A percentile compares a stretch with the other conserved stretches of the same genome.
Conservation (phyloP, 2,797 vertebrate genomes). For the Muscicapa comitata region DNA sequence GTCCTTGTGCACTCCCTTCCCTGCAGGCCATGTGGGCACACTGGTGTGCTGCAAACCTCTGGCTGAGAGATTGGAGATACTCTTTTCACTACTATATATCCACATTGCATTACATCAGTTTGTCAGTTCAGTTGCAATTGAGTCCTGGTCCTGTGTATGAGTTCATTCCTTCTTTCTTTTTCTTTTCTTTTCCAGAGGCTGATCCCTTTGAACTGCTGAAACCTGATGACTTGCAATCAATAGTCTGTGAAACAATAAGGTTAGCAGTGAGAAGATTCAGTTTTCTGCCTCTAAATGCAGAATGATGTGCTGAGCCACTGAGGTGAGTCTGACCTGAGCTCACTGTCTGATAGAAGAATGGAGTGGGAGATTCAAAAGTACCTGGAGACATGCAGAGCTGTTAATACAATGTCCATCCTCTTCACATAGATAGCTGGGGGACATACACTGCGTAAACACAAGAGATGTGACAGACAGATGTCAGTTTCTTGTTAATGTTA, state of each 20-base stretch:
- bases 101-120: background rate
- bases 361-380: background rate
- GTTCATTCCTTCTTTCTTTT: background rate
- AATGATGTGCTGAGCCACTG: conserved; percentile 31
- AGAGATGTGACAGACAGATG: background rate
- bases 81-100: background rate
- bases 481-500: background rate
- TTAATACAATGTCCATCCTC: background rate
- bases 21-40: background rate
- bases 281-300: conserved; percentile 49
- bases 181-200: conserved; percentile 37
- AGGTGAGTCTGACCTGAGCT: conserved; percentile 63
- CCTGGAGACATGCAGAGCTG: background rate
- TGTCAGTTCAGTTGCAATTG: background rate
- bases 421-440: background rate
- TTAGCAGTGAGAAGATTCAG: conserved; percentile 46
- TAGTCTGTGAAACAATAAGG: conserved; percentile 60
- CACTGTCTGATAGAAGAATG: conserved; percentile 32
- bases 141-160: background rate
- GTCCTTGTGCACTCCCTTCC: background rate
- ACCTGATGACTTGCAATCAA: conserved; percentile 56
- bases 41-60: background rate
- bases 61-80: background rate
- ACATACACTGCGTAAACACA: background rate
- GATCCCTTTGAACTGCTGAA: conserved; percentile 40